These are phyloP conservation scores for Mesocricetus auratus DNA, from an alignment of 2,113 vertebrate species.

Conservation along the genomic window DNA sequence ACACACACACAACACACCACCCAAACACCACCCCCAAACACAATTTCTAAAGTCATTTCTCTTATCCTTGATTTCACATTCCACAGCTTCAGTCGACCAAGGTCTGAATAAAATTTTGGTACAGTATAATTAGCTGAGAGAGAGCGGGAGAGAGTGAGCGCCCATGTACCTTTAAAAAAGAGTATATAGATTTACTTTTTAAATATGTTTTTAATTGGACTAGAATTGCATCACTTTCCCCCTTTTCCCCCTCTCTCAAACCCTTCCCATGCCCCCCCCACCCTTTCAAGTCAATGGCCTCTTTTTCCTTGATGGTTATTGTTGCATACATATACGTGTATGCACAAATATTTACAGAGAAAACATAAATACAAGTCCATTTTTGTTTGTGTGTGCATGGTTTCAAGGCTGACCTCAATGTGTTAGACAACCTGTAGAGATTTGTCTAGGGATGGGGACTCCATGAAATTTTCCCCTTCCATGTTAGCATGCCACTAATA, in stretches of 20 bases:
- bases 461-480: not conserved
- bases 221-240: not conserved
- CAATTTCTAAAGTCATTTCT: not conserved
- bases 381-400: not conserved
- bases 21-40: not conserved
- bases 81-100: not conserved
- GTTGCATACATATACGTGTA: not conserved
- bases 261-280: not conserved
- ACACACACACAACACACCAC: not conserved
- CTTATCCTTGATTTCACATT: not conserved
- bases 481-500: not conserved
- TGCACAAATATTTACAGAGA: not conserved
- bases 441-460: not conserved
- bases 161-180: not conserved
- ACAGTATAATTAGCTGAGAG: not conserved
- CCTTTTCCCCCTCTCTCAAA: too few species aligned
- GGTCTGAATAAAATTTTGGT: not conserved
- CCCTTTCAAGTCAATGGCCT: not conserved
- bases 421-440: not conserved
- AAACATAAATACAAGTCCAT: not conserved
- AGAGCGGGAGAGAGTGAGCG: not conserved
- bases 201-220: not conserved
- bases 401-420: not conserved
- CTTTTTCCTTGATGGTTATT: not conserved
- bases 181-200: not conserved